Base-by-base conservation (phyloP, 2,888 invertebrate species). In the Yponomeuta cagnagella region DNA sequence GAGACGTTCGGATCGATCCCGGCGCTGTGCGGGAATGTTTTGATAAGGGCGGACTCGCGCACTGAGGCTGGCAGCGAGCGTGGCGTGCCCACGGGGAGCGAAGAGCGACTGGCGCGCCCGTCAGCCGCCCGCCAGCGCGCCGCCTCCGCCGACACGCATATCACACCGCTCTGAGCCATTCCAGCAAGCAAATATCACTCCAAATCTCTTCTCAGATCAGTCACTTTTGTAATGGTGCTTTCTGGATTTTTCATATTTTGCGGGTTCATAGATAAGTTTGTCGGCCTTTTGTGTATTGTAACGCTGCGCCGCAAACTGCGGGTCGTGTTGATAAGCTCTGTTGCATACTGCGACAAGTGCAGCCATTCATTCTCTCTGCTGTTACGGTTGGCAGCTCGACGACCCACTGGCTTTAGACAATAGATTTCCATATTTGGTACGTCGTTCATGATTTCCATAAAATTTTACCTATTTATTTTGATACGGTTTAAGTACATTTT, bases 1-100 rank as follows among this genome's bases (percentile, higher is more conserved):
- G 79, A 83, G 83, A 85, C 82, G 82, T 83, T 82, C 86, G 85
- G 88, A 91, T 91, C 91, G 91, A 91, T 91, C 82, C 83, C 82
- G 81, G 81, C 31, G 15, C 3, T 10, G 70, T 82, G 85, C 85
- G 84, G 82, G 83, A 82, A 77, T 83, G 84, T 83, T 86, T 82
- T 87, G 89, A 86, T 88, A 86, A 84, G 84, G 83, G 82, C 76
- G 79, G 76, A 77, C 77, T 76, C 76, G 76, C 73, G 74, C 73
- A 72, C 70, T 75, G 71, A 72, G 70, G 73, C 71, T 70, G 72
- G 70, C 58, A 69, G 66, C 71, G 74, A 66, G 72, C 48, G 52
- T 58, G 71, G 73, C 64, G 72, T 79, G 77, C 76, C 77, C 76
- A 75, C 84, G 83, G 82, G 81, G 89, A 80, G 88, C 90, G 87